Conservation (phyloP, 2,113 vertebrate genomes). For the Xyrauchen texanus region DNA sequence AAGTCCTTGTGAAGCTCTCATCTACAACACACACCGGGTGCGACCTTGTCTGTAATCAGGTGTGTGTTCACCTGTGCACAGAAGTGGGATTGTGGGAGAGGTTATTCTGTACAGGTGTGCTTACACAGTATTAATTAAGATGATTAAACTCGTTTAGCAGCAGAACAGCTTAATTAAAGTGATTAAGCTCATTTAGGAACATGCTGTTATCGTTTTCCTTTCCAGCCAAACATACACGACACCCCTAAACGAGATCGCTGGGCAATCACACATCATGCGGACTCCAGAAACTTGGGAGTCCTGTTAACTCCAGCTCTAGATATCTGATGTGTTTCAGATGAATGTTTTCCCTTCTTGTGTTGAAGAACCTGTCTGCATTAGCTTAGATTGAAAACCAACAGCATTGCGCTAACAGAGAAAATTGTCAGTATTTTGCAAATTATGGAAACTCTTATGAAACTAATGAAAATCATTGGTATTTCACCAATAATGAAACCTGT, state of each 20-base stretch:
- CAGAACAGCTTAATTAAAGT: slow-evolving; percentile 30
- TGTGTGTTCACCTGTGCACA: slow-evolving; percentile 2
- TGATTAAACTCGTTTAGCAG: slow-evolving; percentile 30
- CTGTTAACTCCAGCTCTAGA: too few species aligned
- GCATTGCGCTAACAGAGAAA: too few species aligned
- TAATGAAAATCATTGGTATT: too few species aligned
- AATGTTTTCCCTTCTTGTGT: too few species aligned
- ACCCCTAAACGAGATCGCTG: background rate
- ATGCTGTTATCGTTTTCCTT: slow-evolving; percentile 34
- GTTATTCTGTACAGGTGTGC: slow-evolving; percentile 39
- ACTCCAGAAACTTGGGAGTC: background rate
- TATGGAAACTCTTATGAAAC: too few species aligned
- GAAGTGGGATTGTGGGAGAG: background rate
- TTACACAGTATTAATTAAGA: slow-evolving; percentile 37
- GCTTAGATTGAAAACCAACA: too few species aligned
- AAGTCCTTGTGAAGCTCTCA: too few species aligned
- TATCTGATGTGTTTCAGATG: too few species aligned
- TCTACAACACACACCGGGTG: too few species aligned
- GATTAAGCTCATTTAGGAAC: slow-evolving; percentile 44
- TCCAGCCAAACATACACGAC: slow-evolving; percentile 12
- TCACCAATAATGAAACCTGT: too few species aligned
- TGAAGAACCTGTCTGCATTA: too few species aligned
- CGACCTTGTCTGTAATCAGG: background rate
- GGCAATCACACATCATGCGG: background rate
- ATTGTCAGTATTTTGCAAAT: too few species aligned